Percentiles rank a stretch among this genome's conserved stretches.
These are phyloP conservation scores for Monochamus saltuarius DNA, from an alignment of 1,140 invertebrate genomes.

Conservation along the genomic window DNA sequence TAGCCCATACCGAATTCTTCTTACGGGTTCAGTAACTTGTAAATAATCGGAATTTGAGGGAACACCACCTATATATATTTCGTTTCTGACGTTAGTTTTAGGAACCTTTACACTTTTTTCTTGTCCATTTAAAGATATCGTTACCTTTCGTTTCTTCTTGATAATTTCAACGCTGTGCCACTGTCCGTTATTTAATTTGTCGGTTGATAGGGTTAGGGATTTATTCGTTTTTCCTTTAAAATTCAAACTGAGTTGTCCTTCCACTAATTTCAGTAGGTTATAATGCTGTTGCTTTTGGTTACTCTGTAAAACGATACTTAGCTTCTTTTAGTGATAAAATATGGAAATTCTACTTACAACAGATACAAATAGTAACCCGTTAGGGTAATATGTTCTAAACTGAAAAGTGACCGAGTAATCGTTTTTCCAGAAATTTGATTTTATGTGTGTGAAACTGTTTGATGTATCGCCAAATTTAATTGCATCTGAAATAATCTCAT, in stretches of 20 bases:
- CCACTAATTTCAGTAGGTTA: constrained; percentile 68
- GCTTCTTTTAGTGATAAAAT: neutral
- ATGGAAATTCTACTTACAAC: constrained; percentile 50
- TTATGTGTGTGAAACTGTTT: constrained; percentile 73
- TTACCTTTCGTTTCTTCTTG: constrained; percentile 58
- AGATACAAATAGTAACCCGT: constrained; percentile 77
- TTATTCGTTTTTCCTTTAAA: constrained; percentile 67
- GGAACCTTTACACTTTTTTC: constrained; percentile 64
- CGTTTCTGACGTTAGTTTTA: constrained; percentile 66
- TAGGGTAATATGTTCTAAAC: constrained; percentile 82
- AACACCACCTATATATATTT: constrained; percentile 78
- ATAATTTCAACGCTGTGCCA: constrained; percentile 77
- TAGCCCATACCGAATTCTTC: neutral
- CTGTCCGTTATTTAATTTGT: constrained; percentile 73
- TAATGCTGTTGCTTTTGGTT: constrained; percentile 37
- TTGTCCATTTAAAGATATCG: constrained; percentile 69
- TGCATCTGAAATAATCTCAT: constrained; percentile 75
- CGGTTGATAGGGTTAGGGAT: constrained; percentile 56
- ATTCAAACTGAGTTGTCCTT: constrained; percentile 69
- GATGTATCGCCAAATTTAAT: constrained; percentile 82
- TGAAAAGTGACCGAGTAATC: constrained; percentile 78
- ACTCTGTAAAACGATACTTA: too few relatives aligned
- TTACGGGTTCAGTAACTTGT: constrained; percentile 31
- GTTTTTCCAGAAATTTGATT: constrained; percentile 65
- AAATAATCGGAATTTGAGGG: constrained; percentile 56